Evolutionary conservation across 2,113 vertebrate species (phyloP), one percentile per base, ranked within the genome.

Genomic region (Microcebus murinus): DNA sequence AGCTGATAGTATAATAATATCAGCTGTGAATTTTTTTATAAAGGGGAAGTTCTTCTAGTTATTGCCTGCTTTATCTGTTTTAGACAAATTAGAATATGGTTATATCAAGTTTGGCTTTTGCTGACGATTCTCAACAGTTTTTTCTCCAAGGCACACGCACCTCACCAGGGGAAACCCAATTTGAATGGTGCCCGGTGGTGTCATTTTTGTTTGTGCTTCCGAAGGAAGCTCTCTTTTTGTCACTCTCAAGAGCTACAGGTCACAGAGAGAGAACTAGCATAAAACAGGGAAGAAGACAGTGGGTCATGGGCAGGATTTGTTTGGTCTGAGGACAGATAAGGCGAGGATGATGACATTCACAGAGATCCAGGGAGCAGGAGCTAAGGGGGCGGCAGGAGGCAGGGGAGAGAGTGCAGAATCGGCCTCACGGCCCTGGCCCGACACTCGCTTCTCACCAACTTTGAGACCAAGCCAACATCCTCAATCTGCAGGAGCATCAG

Each of bases 381-480:
- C 15, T 14, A 17, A 39, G 3, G 45, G 45, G 36, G 67, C 59
- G 68, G 39, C 18, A 0, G 11, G 7, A 57, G 14, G 23, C 29
- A 45, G 17, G 3, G n/a, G 50, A 82, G 55, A 86, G 76, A 29
- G 23, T 2, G 1, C 17, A 52, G 42, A 23, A 3, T 45, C 13
- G 5, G n/a, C n/a, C n/a, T 42, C 52, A 1, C 0, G 3, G 6
- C 13, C 27, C 52, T 8, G 77, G 4, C 59, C 39, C 0, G 14
- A 48, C 25, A 13, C 55, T 87, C 27, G 18, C 50, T 55, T 84
- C n/a, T n/a, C 27, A 36, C 10, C 74, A 87, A 39, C 14, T 7
- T 13, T 11, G 39, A 92, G 70, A 73, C 29, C 25, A 89, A 59
- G 81, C 14, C 23, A 79, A 59, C 15, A 1, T 65, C 74, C 68